Evolutionary conservation across 2,113 vertebrate genomes (phyloP), one percentile per base, ranked within the genome.

Genomic region (Philantomba maxwellii): DNA sequence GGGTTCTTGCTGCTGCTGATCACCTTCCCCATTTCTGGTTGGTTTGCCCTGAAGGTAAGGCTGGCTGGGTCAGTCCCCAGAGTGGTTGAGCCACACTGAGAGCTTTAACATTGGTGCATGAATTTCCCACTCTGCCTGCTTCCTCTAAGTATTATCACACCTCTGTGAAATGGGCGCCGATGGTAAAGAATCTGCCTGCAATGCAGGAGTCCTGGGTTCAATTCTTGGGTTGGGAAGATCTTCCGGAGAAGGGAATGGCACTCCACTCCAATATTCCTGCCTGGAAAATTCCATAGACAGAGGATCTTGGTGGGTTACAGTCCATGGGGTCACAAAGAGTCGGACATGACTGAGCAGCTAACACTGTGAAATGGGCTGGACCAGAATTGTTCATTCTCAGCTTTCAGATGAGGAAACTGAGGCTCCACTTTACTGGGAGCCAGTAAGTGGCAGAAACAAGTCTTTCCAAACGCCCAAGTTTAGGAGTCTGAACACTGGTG

Each of bases 11-110:
- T 98, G 96, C 98, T 99, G 39, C 23, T 99, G 33, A 8, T 99
- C 80, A 99, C 98, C 57, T 99, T 99, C 97, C 99, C 99, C 23
- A 87, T 99, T 97, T 99, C 99, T 0, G 99, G 98, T 83, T 99
- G 99, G 99, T 99, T 99, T 98, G 98, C 99, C 51, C 97, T 99
- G 73, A 99, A 99, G 98, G 99, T 99, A 98, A 97, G 91, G 17
- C 49, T 95, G 66, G 15, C 77, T 47, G 26, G 30, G 36, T 55
- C 36, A 73, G 47, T 39, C 23, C 30, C 77, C 5, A 10, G 25
- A 12, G 49, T 45, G 26, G 4, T 9, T 53, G 85, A 60, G 16
- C 14, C 49, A 17, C 33, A 43, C 15, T 3, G n/a, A 73, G 33
- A 53, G 58, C 36, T 90, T 85, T 94, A 45, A 55, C 49, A 12